A percentile compares a stretch with the other conserved stretches of the same genome.
phyloP scores from a whole-genome alignment of 1,140 invertebrate species.

The Sycobia sp. region DNA sequence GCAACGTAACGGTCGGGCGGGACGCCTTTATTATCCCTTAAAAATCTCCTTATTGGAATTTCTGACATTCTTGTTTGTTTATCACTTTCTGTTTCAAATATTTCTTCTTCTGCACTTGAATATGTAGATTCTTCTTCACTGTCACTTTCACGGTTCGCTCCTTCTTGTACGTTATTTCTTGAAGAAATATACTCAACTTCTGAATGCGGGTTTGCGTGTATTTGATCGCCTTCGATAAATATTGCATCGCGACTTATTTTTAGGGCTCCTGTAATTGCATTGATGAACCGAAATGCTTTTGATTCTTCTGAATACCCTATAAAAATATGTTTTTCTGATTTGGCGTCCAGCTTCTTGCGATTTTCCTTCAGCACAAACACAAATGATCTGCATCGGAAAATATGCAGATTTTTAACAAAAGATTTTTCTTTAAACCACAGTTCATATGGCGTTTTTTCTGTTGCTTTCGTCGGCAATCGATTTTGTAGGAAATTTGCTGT shows the following conservation, averaged over 20 bases:
- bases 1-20: too few relatives aligned
- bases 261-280: neutral
- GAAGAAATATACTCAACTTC: neutral
- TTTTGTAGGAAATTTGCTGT: slow-evolving; percentile 39
- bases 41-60: neutral
- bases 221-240: too few relatives aligned
- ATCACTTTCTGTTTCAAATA: too few relatives aligned
- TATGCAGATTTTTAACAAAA: slow-evolving; percentile 34
- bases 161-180: neutral
- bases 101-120: neutral
- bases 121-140: neutral
- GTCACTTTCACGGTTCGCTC: too few relatives aligned
- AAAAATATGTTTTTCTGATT: neutral
- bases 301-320: neutral
- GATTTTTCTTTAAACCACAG: too few relatives aligned
- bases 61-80: neutral
- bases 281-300: neutral
- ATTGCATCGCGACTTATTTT: neutral
- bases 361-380: slow-evolving; percentile 21
- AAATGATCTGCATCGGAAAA: slow-evolving; percentile 25
- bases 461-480: slow-evolving; percentile 11
- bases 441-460: slow-evolving; percentile 46
- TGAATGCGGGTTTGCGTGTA: neutral
- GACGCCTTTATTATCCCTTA: neutral
- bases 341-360: neutral